phyloP scores from a whole-genome alignment of 2,113 vertebrate species.

The Antigone vipio region DNA sequence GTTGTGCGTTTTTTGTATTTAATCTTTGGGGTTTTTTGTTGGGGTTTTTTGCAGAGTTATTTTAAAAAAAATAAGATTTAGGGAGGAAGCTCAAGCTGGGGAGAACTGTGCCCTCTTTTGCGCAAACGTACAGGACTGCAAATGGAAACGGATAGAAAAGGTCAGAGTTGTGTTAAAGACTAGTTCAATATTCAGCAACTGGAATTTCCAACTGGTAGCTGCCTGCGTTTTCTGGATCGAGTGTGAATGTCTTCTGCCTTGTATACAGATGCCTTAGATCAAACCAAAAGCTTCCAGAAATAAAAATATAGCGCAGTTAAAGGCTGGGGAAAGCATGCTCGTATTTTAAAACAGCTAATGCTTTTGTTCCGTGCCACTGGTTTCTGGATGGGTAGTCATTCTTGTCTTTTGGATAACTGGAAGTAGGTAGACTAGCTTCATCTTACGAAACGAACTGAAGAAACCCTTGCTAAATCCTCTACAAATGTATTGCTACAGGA shows the following conservation, averaged over 20 bases:
- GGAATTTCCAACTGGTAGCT: neutral
- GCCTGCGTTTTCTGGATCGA: neutral
- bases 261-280: neutral
- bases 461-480: neutral
- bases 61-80: neutral
- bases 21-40: neutral
- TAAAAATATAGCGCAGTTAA: neutral
- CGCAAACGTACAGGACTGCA: neutral
- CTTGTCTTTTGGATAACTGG: neutral
- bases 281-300: neutral
- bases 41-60: neutral
- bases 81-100: neutral
- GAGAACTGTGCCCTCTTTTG: neutral
- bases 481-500: neutral
- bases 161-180: neutral
- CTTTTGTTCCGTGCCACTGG: neutral
- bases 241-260: neutral
- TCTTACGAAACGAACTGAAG: neutral
- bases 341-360: neutral
- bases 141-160: neutral
- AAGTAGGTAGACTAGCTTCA: neutral
- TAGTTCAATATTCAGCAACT: neutral
- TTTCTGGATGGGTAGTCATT: neutral
- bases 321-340: neutral
- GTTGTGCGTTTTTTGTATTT: neutral